Evolutionary conservation across 2,797 vertebrate genomes (phyloP).

Genomic region (Menidia menidia): DNA sequence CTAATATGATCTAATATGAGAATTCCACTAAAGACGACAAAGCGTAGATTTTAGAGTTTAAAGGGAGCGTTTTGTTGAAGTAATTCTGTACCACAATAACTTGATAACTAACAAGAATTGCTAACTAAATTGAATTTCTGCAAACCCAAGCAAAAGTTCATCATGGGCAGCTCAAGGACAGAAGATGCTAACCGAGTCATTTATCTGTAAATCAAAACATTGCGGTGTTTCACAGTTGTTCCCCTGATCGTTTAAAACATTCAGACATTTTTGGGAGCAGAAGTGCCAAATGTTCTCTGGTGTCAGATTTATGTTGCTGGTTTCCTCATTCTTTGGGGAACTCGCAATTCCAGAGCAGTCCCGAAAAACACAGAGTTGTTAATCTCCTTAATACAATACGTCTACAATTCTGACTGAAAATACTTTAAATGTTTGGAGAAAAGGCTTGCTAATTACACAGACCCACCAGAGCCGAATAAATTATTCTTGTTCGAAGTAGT

Average conservation of each 20-base stretch:
- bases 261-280: not conserved
- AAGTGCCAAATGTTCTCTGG: not conserved
- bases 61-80: too few species aligned
- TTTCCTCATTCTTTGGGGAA: not conserved
- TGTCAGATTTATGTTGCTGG: not conserved
- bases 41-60: too few species aligned
- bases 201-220: not conserved
- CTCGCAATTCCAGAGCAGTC: constrained; percentile 1
- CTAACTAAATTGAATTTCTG: too few species aligned
- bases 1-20: too few species aligned
- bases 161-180: not conserved
- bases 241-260: not conserved
- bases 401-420: too few species aligned
- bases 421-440: too few species aligned
- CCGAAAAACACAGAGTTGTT: constrained; percentile 8
- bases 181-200: not conserved
- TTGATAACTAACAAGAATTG: too few species aligned
- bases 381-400: not conserved
- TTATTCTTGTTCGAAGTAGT: not conserved
- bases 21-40: too few species aligned
- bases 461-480: not conserved
- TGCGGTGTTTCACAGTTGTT: not conserved
- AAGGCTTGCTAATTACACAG: not conserved
- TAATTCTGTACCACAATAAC: too few species aligned
- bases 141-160: not conserved